Evolutionary conservation across 92 coral and sea anemone genomes (phyloP), one percentile per base, ranked within the genome.

Genomic region (Montipora capitata): DNA sequence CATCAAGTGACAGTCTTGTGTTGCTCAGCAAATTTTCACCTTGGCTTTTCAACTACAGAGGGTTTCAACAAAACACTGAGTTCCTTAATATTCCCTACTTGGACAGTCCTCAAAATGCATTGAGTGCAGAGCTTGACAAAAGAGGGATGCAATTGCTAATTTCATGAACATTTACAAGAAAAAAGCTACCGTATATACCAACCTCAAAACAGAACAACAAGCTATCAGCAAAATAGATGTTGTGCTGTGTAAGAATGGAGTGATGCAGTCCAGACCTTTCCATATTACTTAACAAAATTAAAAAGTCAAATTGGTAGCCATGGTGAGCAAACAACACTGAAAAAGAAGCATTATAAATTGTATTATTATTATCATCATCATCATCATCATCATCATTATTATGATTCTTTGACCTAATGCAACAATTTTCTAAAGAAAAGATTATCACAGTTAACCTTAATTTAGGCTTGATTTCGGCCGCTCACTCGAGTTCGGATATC

Each of bases 281-380:
- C 95, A 97, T 93, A 85, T 95, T 95, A 40, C 95, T 92, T 64
- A 97, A 89, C 61, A 97, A 64, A 59, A 97, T 97, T 58, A 92
- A 89, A 77, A 91, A 97, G 89, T 97, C 99, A 89, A 97, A 97
- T 4, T 92, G 96, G 68, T 89, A 94, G 5, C 98, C 97, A 85
- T 94, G 93, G 81, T 97, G 99, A 20, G 99, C 98, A 92, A 98
- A 97, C 74, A 97, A 78, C 14, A 97, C 99, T 97, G 85, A 69
- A 83, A 66, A 72, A 64, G 35, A 27, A 27, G 35, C 35, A 27
- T 27, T 27, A 1, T 27, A 18, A 18, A 18, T 18, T 18, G 20
- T 18, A 18, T 0, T 18, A 18, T 18, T 18, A 18, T 18, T 0
- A 18, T 18, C 20, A 18, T 18, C 20, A 18, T 18, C 20, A 18